Evolutionary conservation across 2,797 vertebrate genomes (phyloP).

Genomic region (Rachycentron canadum): DNA sequence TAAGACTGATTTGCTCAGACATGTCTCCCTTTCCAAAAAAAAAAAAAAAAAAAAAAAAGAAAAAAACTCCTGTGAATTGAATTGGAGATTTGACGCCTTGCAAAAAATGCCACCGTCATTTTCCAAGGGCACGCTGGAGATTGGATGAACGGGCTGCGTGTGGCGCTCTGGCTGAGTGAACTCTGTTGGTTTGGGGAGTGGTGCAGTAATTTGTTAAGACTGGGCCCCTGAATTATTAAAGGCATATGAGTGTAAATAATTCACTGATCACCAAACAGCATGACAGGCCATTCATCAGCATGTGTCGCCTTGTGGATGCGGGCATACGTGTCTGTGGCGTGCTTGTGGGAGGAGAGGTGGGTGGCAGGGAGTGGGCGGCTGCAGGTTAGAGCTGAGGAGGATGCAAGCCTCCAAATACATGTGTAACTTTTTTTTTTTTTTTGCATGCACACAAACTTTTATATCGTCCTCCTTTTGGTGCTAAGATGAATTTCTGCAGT

Average conservation of each 20-base stretch:
- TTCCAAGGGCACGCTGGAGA: constrained; percentile 31
- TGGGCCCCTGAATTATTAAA: constrained; percentile 93
- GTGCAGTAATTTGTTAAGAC: constrained; percentile 89
- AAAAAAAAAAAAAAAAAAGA: neutral
- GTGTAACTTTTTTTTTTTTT: neutral
- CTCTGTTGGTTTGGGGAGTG: constrained; percentile 62
- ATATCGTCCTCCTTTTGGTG: constrained; percentile 15
- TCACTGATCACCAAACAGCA: constrained; percentile 91
- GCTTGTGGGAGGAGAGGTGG: constrained; percentile 4
- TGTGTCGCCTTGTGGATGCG: constrained; percentile 22
- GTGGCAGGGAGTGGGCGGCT: constrained; percentile 23
- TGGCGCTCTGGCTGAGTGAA: constrained; percentile 45
- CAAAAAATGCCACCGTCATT: constrained; percentile 34
- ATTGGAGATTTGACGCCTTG: constrained; percentile 45
- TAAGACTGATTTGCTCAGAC: constrained; percentile 35
- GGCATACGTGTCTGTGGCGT: neutral
- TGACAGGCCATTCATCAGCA: constrained; percentile 94
- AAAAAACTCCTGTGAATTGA: constrained; percentile 32
- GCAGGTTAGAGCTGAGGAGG: constrained; percentile 27
- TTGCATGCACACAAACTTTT: neutral
- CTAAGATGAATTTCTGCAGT: constrained; percentile 59
- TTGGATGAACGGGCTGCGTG: constrained; percentile 30
- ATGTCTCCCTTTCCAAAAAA: constrained; percentile 10
- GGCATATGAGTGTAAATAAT: constrained; percentile 93
- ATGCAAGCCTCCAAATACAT: constrained; percentile 3